These are phyloP conservation scores for Tenualosa thibaudeaui DNA, from an alignment of 2,797 vertebrate genomes.

Conservation along the genomic window DNA sequence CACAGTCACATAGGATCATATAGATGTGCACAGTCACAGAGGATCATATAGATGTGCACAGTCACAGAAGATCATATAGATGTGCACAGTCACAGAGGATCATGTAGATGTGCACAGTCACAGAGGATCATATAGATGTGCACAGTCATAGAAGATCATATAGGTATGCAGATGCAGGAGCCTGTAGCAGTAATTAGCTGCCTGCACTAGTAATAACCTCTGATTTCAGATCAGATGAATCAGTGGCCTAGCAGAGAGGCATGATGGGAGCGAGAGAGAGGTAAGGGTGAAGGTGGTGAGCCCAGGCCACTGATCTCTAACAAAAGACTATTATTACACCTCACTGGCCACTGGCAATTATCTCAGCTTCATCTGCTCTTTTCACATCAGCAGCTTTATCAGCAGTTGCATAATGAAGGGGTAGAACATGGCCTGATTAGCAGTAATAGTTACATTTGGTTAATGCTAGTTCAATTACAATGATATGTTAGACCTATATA, in stretches of 20 bases:
- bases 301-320: neutral
- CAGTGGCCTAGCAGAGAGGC: neutral
- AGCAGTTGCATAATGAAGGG: conserved; percentile 4
- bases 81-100: neutral
- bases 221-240: neutral
- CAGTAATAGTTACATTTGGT: neutral
- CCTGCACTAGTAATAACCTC: neutral
- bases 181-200: neutral
- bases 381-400: neutral
- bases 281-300: neutral
- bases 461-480: neutral
- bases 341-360: neutral
- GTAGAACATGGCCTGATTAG: neutral
- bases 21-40: neutral
- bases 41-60: too few species aligned
- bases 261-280: neutral
- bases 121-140: too few species aligned
- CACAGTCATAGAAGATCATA: neutral
- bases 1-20: too few species aligned
- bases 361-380: neutral
- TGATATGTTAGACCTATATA: neutral
- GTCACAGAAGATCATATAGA: too few species aligned
- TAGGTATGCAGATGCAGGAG: neutral
- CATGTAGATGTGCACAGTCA: too few species aligned
- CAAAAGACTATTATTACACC: conserved; percentile 17